Evolutionary conservation across 64 coral and sea anemone species (phyloP), one percentile per base, ranked within the genome.

Genomic region (Dendrophyllia cribrosa): DNA sequence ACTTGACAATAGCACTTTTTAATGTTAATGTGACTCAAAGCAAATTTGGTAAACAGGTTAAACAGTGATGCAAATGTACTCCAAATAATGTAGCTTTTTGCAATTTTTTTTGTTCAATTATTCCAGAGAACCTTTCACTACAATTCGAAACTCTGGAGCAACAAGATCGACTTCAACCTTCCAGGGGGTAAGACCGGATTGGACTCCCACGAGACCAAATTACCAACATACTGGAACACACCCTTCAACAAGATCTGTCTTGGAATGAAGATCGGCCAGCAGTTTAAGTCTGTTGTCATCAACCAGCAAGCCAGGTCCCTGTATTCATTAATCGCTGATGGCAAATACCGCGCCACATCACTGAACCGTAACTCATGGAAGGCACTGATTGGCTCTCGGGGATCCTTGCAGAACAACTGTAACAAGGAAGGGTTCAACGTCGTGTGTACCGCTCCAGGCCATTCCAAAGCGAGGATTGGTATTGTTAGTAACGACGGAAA

Each of bases 401-500:
- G 76, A 1, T 88, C 85, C 7, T 72, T 88, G 43, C 85, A 88
- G 51, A 61, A 25, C 51, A 44, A 88, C 85, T 88, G 85, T 51
- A 88, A 88, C 85, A 74, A 59, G 11, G 85, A 88, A 26, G 85
- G 85, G 13, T 88, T 88, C 85, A 88, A 88, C 68, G 63, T 70
- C 22, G 15, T 12, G 16, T 58, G 74, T 43, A 67, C 71, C 49
- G 46, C 26, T 6, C 12, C 66, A 1, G 19, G 53, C 51, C 55
- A 72, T 12, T 63, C 85, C 24, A 88, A 46, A 50, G 25, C 74
- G 45, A 73, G 85, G 16, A 88, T 88, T 34, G 85, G 85, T 24
- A 75, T 88, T 48, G 74, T 88, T 16, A 9, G 45, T 16, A 88
- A 88, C 85, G 51, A 88, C 17, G 51, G 74, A 75, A 88, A 74